Percentiles rank a stretch among this genome's conserved stretches.
phyloP scores from a whole-genome alignment of 2,888 invertebrate genomes.

The Callyntrura guangdongensis region DNA sequence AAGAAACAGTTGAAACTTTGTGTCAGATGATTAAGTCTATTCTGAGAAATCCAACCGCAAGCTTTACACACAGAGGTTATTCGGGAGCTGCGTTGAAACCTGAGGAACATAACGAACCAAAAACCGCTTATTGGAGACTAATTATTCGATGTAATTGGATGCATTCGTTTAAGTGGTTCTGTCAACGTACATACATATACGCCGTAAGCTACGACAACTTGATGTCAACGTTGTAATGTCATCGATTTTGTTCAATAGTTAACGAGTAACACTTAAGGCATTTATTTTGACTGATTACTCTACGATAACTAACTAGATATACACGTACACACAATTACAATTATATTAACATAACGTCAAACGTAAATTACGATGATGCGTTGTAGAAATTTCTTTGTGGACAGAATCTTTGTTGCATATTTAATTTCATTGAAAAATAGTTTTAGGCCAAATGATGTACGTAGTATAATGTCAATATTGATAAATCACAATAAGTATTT shows the following conservation, averaged over 20 bases:
- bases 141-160: no score
- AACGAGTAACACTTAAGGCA: conserved; percentile 14
- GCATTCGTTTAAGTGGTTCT: no score
- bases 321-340: not conserved
- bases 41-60: no score
- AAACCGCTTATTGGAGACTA: not conserved
- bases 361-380: not conserved
- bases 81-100: no score
- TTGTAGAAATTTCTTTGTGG: conserved; percentile 6
- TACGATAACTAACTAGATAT: not conserved
- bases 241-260: not conserved
- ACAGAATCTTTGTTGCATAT: conserved; percentile 43
- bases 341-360: no score
- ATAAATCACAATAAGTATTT: not conserved
- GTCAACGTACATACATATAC: no score
- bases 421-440: not conserved
- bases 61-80: no score
- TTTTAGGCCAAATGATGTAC: conserved; percentile 45
- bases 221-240: not conserved
- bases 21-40: no score
- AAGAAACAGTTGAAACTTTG: conserved; percentile 26
- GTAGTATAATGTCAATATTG: not conserved
- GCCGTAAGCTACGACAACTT: no score
- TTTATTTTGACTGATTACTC: not conserved
- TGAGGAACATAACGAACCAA: no score